These are phyloP conservation scores for Penaeus vannamei DNA, from an alignment of 1,140 invertebrate genomes.

Conservation along the genomic window DNA sequence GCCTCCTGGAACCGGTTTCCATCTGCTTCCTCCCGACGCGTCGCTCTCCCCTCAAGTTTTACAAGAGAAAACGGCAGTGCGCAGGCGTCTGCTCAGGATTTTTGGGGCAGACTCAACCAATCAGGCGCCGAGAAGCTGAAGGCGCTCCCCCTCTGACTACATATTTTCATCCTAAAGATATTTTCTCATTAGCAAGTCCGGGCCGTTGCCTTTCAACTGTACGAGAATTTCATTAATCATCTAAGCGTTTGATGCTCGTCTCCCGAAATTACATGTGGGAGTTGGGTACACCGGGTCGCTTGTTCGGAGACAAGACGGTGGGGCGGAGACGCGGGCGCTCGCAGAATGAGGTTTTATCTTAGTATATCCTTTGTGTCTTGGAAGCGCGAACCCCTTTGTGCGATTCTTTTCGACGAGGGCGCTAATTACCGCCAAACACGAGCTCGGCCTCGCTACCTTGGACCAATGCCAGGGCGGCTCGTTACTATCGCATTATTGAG, in stretches of 20 bases:
- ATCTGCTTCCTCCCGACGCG: constrained; percentile 55
- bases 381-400: constrained; percentile 36
- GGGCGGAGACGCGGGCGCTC: constrained; percentile 9
- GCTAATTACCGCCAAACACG: constrained; percentile 38
- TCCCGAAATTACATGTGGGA: constrained; percentile 54
- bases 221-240: constrained; percentile 66
- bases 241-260: constrained; percentile 65
- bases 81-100: constrained; percentile 53
- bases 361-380: constrained; percentile 52
- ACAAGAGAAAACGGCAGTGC: constrained; percentile 59
- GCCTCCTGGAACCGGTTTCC: constrained; percentile 27
- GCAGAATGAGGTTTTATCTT: constrained; percentile 13
- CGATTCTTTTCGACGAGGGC: neutral
- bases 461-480: neutral
- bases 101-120: constrained; percentile 56
- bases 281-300: constrained; percentile 25
- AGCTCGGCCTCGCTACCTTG: neutral
- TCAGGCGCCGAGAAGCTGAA: constrained; percentile 39
- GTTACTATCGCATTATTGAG: constrained; percentile 47
- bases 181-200: constrained; percentile 66
- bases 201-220: constrained; percentile 65
- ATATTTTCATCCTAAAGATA: constrained; percentile 66
- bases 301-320: constrained; percentile 21
- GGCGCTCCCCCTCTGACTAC: constrained; percentile 62
- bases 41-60: constrained; percentile 58